Conservation (phyloP, 2,888 invertebrate genomes). For the Tachina grossa region DNA sequence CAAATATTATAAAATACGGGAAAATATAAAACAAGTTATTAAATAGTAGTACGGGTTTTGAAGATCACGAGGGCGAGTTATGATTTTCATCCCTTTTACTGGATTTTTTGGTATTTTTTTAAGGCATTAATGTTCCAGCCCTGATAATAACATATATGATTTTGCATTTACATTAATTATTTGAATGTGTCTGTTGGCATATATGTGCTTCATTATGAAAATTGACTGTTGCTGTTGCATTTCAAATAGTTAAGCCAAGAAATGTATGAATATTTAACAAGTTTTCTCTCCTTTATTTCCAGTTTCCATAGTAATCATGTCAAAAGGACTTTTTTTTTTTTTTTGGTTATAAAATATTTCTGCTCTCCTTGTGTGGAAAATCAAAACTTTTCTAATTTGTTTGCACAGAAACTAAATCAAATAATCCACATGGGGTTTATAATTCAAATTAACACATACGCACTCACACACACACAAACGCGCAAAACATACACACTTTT, state of each 20-base stretch:
- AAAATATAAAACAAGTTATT: no score
- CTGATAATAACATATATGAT: no score
- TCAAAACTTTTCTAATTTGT: slow-evolving; percentile 69
- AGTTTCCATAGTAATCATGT: slow-evolving; percentile 12
- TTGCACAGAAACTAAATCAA: slow-evolving; percentile 63
- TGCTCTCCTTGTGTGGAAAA: slow-evolving; percentile 22
- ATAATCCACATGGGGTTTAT: slow-evolving; percentile 65
- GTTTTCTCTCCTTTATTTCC: neutral
- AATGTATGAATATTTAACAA: slow-evolving; percentile 17
- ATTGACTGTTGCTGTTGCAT: no score
- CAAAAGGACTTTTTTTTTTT: slow-evolving; percentile 26
- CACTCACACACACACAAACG: neutral
- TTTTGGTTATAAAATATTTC: slow-evolving; percentile 44
- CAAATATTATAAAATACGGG: no score
- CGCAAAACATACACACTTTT: neutral
- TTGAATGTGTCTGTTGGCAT: no score
- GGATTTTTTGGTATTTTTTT: no score
- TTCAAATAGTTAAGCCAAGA: neutral
- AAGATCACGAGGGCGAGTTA: no score
- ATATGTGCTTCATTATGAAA: neutral
- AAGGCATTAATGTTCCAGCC: no score
- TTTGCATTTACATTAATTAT: no score
- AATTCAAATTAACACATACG: slow-evolving; percentile 59
- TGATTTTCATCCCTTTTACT: no score
- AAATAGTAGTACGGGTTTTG: no score